Base-by-base conservation (phyloP, 2,797 vertebrate genomes). In the Liparis tanakae region DNA sequence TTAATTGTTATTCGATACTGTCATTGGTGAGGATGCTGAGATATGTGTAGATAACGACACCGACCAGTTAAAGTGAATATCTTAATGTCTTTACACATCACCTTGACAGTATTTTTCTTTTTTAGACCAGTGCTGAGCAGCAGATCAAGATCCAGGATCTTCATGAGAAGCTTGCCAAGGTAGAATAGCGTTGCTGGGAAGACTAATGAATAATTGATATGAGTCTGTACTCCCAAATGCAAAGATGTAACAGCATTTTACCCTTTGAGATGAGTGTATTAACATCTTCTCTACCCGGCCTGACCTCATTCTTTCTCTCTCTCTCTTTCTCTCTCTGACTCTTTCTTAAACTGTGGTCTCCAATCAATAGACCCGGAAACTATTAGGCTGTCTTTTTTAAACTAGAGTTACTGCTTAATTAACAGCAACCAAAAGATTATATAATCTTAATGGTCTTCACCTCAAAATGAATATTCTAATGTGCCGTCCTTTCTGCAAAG, bases 161-260 rank as follows among this genome's bases (percentile, higher is more conserved):
- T 69, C 97, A 99, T 78, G 97, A 99, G 76, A 99, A 99, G 83
- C 95, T 98, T 67, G 85, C 94, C 80, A 99, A 99, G 96, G 98
- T 99, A 80, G 54, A 80, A 59, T 43, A 64, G 73, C 61, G 77
- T 55, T 58, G 13, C 61, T 72, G 44, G 43, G 41, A 60, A 69
- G 54, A 70, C 17, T n/a, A 46, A 82, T 91, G 44, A 82, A 91
- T 90, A 61, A 87, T 86, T 85, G 25, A 88, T 76, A 44, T 36
- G 36, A 77, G 54, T 62, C 33, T 76, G 33, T 70, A 10, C 56
- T 80, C 48, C 20, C 10, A 70, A 81, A 85, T 62, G 78, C 17
- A 76, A 69, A 74, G 66, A 82, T 70, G 56, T 69, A 75, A 67
- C 70, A 79, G 54, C 60, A 44, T 76, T 69, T 70, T 54, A 64